Percentiles rank a stretch among this genome's conserved stretches.
phyloP scores from a whole-genome alignment of 2,888 invertebrate genomes.

The Neria commutata region DNA sequence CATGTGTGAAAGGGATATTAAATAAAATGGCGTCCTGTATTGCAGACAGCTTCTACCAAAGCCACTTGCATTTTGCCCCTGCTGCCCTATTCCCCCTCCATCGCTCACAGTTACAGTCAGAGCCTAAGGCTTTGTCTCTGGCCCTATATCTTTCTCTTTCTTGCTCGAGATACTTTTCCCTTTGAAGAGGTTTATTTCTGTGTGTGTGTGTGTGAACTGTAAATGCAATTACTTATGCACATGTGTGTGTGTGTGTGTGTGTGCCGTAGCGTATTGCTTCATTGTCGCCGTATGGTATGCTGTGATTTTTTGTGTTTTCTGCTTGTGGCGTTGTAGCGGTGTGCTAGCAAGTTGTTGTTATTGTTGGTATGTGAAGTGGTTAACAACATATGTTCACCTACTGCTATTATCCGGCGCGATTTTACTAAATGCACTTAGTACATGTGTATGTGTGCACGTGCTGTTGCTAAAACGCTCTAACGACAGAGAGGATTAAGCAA shows the following conservation, averaged over 20 bases:
- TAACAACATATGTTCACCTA: not conserved
- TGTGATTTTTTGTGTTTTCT: not conserved
- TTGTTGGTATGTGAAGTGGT: not conserved
- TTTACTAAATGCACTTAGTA: no score
- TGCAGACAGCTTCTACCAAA: conserved; percentile 7
- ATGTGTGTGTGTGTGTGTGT: conserved; percentile 11
- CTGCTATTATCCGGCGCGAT: not conserved
- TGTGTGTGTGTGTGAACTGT: not conserved
- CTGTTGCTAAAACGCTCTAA: no score
- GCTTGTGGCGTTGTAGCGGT: no score
- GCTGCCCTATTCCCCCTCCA: no score
- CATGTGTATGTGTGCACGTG: no score
- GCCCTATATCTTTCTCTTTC: no score
- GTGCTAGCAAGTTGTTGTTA: no score
- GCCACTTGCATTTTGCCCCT: not conserved
- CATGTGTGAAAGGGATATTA: conserved; percentile 39
- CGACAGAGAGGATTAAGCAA: no score
- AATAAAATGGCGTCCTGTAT: conserved; percentile 33
- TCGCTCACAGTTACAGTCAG: no score
- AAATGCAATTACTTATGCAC: not conserved
- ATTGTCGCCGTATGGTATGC: not conserved
- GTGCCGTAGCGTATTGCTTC: not conserved
- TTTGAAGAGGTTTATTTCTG: not conserved
- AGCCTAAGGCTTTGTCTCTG: no score
- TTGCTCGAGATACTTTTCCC: not conserved